Evolutionary conservation across 2,888 invertebrate genomes (phyloP).

Genomic region (Ganaspis brasiliensis): DNA sequence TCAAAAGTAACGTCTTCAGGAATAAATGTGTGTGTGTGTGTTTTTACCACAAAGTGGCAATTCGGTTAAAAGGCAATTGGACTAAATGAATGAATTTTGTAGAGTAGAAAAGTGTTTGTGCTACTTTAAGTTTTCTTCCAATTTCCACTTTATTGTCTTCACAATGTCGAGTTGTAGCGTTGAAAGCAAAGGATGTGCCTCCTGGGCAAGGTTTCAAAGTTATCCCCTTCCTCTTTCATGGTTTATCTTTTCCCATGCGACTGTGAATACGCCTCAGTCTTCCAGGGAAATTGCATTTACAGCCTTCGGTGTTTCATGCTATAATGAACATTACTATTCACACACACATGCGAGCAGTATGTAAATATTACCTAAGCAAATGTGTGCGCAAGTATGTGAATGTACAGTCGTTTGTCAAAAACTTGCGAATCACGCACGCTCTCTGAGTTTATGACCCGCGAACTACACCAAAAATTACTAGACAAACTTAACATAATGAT

Average conservation of each 20-base stretch:
- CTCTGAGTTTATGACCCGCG: constrained; percentile 2
- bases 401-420: background rate
- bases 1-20: too few relatives aligned
- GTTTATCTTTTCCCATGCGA: constrained; percentile 42
- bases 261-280: constrained; percentile 23
- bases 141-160: constrained; percentile 36
- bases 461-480: background rate
- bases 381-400: background rate
- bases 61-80: constrained; percentile 12
- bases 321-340: background rate
- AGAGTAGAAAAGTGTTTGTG: constrained; percentile 29
- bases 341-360: background rate
- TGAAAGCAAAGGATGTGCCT: constrained; percentile 40
- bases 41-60: background rate
- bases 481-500: background rate
- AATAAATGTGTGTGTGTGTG: background rate
- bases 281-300: constrained; percentile 42
- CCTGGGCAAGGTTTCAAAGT: constrained; percentile 33
- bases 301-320: constrained; percentile 6
- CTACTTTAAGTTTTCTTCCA: constrained; percentile 20
- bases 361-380: constrained; percentile 1
- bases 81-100: constrained; percentile 2
- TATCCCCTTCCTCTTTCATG: background rate
- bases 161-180: constrained; percentile 23
- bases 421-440: constrained; percentile 1